Evolutionary conservation across 2,888 invertebrate species (phyloP), one percentile per base, ranked within the genome.

Genomic region (Rhimphoctona megacephalus): DNA sequence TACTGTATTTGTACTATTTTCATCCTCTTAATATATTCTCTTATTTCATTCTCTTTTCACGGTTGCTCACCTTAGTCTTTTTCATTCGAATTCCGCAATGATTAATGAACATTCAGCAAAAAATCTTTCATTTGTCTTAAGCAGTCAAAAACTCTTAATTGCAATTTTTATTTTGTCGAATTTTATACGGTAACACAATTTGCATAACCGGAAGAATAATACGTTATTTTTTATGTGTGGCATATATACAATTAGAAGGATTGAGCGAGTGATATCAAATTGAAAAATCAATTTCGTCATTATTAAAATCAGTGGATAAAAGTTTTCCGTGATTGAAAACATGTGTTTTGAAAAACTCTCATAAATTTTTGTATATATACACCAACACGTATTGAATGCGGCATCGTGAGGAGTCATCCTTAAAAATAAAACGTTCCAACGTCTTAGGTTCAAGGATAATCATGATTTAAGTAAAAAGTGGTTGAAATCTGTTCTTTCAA

Each of bases 91-190:
- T 66, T 83, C 39, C 39, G 39, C 22, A 25, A 72, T 72, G 52
- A 83, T 83, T 72, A 49, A 78, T 81, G 52, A 61, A 61, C 61
- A 30, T 49, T 52, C 39, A 2, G 39, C 52, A 66, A 25, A 54
- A 2, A 11, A 79, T 54, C 43, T 46, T 43, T 43, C 25, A 54
- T 67, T 52, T 14, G 22, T 43, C 69, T 14, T 14, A 0, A 22
- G 14, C 14, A 22, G 22, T 43, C 11, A 22, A 43, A 22, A 14
- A 25, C 22, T 43, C 22, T 22, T 4, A 6, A 25, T 43, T 25
- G 22, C 22, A 25, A 43, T 14, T 8, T 6, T 46, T 43, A 39
- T 22, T 22, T 14, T 46, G 22, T 43, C 5, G 69, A 69, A 43
- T 69, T 25, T 43, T 43, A 25, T 14, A 43, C 25, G 39, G 17